Percentiles rank a stretch among this genome's conserved stretches.
Evolutionary conservation across 2,797 vertebrate genomes (phyloP).

Genomic region (Crenichthys baileyi): DNA sequence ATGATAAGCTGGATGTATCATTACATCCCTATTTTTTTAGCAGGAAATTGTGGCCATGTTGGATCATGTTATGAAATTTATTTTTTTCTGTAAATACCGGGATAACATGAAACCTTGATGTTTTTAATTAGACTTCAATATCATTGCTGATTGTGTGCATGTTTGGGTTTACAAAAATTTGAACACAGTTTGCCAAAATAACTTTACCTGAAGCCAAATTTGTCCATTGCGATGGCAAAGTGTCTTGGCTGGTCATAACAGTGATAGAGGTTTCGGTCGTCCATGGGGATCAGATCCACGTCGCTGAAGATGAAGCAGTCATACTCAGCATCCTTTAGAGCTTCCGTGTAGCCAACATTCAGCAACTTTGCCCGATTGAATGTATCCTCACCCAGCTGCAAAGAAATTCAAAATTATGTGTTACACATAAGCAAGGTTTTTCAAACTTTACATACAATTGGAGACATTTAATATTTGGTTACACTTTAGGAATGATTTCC

Average conservation of each 20-base stretch:
- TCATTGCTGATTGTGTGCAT: not conserved
- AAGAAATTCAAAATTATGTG: constrained; percentile 4
- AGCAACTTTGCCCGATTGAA: constrained; percentile 97
- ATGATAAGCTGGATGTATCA: too few species aligned
- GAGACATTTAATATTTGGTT: not conserved
- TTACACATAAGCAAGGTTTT: not conserved
- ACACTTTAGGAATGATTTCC: not conserved
- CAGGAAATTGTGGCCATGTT: not conserved
- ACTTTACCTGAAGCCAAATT: constrained; percentile 94
- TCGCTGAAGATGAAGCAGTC: constrained; percentile 99
- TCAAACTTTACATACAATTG: not conserved
- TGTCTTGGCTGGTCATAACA: constrained; percentile 97
- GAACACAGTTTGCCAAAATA: not conserved
- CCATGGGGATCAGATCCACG: constrained; percentile 98
- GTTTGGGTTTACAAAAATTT: constrained; percentile 1
- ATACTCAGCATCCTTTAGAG: constrained; percentile 90
- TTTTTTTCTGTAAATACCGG: not conserved
- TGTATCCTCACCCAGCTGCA: constrained; percentile 92
- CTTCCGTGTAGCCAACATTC: constrained; percentile 95
- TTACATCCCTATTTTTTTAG: not conserved
- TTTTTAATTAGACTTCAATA: too few species aligned
- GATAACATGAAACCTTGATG: too few species aligned
- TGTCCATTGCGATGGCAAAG: constrained; percentile 99
- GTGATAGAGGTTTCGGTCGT: constrained; percentile 97
- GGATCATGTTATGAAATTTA: not conserved